phyloP scores from a whole-genome alignment of 2,888 invertebrate genomes.

The Aphodius granarius region DNA sequence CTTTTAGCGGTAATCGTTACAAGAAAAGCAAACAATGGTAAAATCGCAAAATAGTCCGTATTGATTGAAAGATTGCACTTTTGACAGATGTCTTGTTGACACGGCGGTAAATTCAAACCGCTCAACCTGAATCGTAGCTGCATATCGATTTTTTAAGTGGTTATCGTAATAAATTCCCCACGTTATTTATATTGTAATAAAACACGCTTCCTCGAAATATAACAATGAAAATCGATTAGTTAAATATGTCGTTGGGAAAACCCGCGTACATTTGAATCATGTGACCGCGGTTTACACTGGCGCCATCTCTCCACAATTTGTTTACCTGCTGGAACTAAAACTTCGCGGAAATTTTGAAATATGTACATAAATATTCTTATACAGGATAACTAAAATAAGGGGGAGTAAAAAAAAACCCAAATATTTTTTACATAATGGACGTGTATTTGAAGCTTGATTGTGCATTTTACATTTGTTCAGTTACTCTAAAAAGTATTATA shows the following conservation, averaged over 20 bases:
- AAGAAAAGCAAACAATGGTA: neutral
- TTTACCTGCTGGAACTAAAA: no score
- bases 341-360: no score
- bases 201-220: no score
- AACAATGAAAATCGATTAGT: no score
- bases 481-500: conserved; percentile 8
- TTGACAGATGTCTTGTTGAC: neutral
- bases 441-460: conserved; percentile 13
- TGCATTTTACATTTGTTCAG: conserved; percentile 14
- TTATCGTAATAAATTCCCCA: no score
- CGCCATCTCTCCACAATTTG: no score
- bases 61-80: neutral
- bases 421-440: conserved; percentile 7
- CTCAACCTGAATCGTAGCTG: neutral
- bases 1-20: neutral
- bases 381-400: no score
- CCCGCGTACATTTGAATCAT: no score
- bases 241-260: no score
- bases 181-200: no score
- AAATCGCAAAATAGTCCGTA: neutral
- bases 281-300: no score
- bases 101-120: neutral
- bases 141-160: neutral
- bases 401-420: neutral
- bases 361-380: no score